Evolutionary conservation across 1,140 invertebrate species (phyloP).

Genomic region (Agrypnia vestita): DNA sequence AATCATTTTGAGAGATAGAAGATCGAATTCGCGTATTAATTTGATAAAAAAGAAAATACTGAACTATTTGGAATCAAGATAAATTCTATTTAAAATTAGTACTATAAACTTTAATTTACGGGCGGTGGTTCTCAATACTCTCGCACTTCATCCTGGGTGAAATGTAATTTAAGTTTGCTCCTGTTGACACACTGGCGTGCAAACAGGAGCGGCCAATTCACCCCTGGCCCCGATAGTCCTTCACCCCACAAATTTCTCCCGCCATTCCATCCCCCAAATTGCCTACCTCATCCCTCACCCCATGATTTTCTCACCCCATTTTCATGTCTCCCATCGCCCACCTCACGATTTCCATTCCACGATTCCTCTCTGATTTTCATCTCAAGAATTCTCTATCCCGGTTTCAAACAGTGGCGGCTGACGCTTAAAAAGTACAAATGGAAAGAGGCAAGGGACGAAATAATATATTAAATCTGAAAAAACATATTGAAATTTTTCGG

Average conservation of each 20-base stretch:
- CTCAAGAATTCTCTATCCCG: slow-evolving; percentile 12
- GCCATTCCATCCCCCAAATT: slow-evolving; percentile 1
- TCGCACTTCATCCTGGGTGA: slow-evolving; percentile 34
- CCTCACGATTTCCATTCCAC: slow-evolving; percentile 14
- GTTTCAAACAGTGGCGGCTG: no score
- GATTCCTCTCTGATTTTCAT: slow-evolving; percentile 33
- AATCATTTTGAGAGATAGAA: no score
- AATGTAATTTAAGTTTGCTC: slow-evolving; percentile 60
- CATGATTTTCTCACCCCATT: slow-evolving; percentile 1
- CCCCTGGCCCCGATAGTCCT: not conserved
- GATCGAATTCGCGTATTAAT: no score
- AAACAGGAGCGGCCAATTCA: slow-evolving; percentile 51
- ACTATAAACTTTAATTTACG: no score
- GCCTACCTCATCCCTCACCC: not conserved
- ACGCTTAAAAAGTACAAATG: no score
- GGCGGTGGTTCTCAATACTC: slow-evolving; percentile 2
- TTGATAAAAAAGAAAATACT: no score
- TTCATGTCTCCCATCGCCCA: not conserved
- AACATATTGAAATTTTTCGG: no score
- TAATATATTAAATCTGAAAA: no score
- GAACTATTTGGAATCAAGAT: no score
- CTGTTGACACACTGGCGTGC: slow-evolving; percentile 57
- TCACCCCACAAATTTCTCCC: not conserved
- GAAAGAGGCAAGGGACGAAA: no score
- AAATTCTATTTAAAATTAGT: no score